Percentiles rank a stretch among this genome's conserved stretches.
Evolutionary conservation across 2,888 invertebrate genomes (phyloP).

Genomic region (Limnephilus rhombicus): DNA sequence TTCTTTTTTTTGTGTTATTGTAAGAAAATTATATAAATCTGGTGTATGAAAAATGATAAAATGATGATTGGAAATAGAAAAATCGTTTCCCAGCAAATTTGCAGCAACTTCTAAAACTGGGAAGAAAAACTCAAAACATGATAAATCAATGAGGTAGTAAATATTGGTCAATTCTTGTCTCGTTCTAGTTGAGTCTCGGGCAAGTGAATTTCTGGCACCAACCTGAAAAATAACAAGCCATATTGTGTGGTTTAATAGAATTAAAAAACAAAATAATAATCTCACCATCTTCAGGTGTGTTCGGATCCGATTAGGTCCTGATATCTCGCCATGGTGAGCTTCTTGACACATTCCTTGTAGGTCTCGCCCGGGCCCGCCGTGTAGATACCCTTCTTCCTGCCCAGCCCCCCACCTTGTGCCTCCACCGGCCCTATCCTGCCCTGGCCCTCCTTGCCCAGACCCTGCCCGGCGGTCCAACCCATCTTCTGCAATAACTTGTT

Average conservation of each 20-base stretch:
- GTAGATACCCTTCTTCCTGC: slow-evolving; percentile 88
- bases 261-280: slow-evolving; percentile 25
- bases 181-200: background rate
- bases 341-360: slow-evolving; percentile 93
- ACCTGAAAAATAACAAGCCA: slow-evolving; percentile 24
- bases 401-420: slow-evolving; percentile 85
- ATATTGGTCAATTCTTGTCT: background rate
- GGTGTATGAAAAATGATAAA: background rate
- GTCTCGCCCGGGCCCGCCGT: slow-evolving; percentile 90
- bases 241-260: background rate
- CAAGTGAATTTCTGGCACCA: background rate
- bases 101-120: background rate
- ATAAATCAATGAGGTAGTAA: background rate
- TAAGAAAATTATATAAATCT: background rate
- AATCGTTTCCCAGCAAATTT: background rate
- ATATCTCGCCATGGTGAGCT: slow-evolving; percentile 92
- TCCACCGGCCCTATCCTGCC: slow-evolving; percentile 95
- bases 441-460: slow-evolving; percentile 95
- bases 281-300: slow-evolving; percentile 62
- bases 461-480: slow-evolving; percentile 99
- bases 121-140: background rate
- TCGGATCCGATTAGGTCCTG: slow-evolving; percentile 81
- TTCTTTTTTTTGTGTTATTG: too few relatives aligned
- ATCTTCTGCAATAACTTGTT: slow-evolving; percentile 97
- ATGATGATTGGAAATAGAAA: background rate